phyloP scores from a whole-genome alignment of 2,888 invertebrate species.

The Candidula unifasciata region DNA sequence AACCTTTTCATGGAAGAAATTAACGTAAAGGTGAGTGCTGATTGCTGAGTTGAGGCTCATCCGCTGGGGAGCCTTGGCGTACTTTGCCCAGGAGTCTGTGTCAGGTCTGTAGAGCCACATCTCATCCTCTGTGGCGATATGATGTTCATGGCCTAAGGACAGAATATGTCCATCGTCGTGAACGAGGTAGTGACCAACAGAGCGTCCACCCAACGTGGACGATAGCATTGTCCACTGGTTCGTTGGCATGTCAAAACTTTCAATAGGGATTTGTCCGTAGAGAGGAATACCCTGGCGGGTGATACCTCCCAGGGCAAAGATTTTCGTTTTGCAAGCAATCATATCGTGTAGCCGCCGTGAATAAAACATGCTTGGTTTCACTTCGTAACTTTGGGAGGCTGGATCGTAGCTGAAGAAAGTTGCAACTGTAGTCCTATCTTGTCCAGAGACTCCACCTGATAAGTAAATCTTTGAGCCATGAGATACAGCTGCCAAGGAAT shows the following conservation, averaged over 20 bases:
- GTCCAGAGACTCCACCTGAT: conserved; percentile 73
- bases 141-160: conserved; percentile 76
- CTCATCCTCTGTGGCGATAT: conserved; percentile 76
- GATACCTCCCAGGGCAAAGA: conserved; percentile 76
- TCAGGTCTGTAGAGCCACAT: conserved; percentile 74
- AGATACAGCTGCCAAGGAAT: conserved; percentile 72
- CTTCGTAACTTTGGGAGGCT: conserved; percentile 66
- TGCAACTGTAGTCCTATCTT: conserved; percentile 71
- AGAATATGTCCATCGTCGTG: conserved; percentile 67
- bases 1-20: conserved; percentile 75
- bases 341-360: conserved; percentile 76
- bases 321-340: conserved; percentile 66
- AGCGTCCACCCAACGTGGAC: conserved; percentile 75
- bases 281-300: conserved; percentile 72
- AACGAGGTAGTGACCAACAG: conserved; percentile 75
- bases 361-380: conserved; percentile 73
- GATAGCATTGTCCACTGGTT: conserved; percentile 76
- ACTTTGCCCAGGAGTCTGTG: conserved; percentile 71
- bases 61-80: conserved; percentile 73
- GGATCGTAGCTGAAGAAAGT: conserved; percentile 71
- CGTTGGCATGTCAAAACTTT: conserved; percentile 69
- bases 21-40: conserved; percentile 70
- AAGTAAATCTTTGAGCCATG: conserved; percentile 71
- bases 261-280: conserved; percentile 76
- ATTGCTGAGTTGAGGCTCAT: conserved; percentile 73